phyloP scores from a whole-genome alignment of 1,140 invertebrate genomes.

The Drosophila paulistorum region DNA sequence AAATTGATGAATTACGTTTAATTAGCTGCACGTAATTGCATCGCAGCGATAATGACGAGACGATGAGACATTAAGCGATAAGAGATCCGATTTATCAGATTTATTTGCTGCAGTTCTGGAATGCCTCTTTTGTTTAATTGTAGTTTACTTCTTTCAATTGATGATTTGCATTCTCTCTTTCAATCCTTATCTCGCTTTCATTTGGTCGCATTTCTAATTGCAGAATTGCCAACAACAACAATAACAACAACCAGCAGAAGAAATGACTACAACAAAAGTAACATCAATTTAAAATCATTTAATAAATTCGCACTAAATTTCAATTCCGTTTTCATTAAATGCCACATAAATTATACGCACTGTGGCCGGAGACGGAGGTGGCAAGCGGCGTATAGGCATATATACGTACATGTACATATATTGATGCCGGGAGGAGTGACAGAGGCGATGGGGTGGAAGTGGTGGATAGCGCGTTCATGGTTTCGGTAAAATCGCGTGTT shows the following conservation, averaged over 20 bases:
- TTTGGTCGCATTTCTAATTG: not conserved
- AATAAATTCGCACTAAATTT: constrained; percentile 81
- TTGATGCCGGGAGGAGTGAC: not conserved
- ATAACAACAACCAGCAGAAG: not conserved
- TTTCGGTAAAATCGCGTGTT: constrained; percentile 65
- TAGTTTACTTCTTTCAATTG: not conserved
- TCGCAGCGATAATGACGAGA: constrained; percentile 19
- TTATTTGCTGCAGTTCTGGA: not conserved
- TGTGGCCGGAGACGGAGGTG: constrained; percentile 36
- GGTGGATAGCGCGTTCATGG: constrained; percentile 15
- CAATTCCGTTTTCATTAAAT: constrained; percentile 81
- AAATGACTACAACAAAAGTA: constrained; percentile 9
- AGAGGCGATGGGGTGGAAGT: not conserved
- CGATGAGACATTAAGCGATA: constrained; percentile 26
- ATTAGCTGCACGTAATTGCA: constrained; percentile 55
- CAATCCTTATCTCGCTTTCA: not conserved
- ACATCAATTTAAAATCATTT: constrained; percentile 81
- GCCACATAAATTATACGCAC: constrained; percentile 79
- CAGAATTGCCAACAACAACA: constrained; percentile 8
- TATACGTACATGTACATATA: not conserved
- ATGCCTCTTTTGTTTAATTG: not conserved
- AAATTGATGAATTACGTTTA: constrained; percentile 69
- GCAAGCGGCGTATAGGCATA: constrained; percentile 5
- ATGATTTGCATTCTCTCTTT: constrained; percentile 1
- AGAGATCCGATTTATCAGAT: not conserved